A percentile compares a stretch with the other conserved stretches of the same genome.
Evolutionary conservation across 2,113 vertebrate genomes (phyloP).

Genomic region (Eolophus roseicapilla): DNA sequence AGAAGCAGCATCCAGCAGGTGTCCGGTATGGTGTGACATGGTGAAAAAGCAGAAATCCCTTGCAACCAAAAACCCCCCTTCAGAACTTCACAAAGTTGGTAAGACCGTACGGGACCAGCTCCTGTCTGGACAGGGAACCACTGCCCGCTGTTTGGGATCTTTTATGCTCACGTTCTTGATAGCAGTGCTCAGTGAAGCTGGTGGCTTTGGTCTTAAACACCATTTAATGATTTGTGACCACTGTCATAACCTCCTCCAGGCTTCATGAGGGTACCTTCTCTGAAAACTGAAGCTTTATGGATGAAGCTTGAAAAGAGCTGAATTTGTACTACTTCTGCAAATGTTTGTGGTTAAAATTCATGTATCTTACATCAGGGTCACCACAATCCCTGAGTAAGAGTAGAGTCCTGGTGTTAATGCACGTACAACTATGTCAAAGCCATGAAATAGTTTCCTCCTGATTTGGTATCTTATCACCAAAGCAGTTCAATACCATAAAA

Average conservation of each 20-base stretch:
- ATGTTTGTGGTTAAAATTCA: background rate
- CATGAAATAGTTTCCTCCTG: background rate
- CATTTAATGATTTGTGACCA: background rate
- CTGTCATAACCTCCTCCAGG: background rate
- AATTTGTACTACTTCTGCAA: background rate
- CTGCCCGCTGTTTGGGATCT: background rate
- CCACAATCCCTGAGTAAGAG: background rate
- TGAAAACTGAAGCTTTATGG: background rate
- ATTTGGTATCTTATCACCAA: background rate
- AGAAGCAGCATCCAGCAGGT: background rate
- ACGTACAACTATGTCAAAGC: background rate
- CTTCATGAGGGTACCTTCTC: background rate
- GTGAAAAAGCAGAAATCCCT: background rate
- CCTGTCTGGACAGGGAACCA: background rate
- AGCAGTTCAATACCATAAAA: background rate
- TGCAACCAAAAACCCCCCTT: background rate
- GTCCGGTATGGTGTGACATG: rapidly evolving
- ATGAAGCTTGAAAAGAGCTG: background rate
- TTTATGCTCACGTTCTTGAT: background rate
- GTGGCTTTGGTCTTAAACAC: background rate
- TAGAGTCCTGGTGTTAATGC: background rate
- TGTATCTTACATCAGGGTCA: background rate
- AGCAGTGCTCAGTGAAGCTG: background rate
- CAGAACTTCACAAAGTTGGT: background rate
- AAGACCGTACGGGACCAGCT: too few species aligned